Percentiles rank a stretch among this genome's conserved stretches.
phyloP scores from a whole-genome alignment of 2,888 invertebrate species.

The Hymenopus coronatus region DNA sequence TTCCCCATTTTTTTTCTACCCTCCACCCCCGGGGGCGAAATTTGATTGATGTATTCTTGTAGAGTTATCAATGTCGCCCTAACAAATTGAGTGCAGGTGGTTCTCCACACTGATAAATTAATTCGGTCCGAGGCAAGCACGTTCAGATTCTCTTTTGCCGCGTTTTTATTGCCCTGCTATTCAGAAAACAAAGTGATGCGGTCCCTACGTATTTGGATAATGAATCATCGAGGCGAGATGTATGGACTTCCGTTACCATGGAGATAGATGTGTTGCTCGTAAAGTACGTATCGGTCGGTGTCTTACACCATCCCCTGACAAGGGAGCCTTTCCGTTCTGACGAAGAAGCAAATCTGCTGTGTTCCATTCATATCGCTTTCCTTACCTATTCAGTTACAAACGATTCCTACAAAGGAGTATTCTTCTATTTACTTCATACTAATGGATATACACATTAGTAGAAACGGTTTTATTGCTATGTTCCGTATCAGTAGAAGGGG shows the following conservation, averaged over 20 bases:
- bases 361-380: too few relatives aligned
- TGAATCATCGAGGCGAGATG: neutral
- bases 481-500: too few relatives aligned
- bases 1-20: neutral
- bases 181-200: neutral
- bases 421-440: too few relatives aligned
- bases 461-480: too few relatives aligned
- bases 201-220: neutral
- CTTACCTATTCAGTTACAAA: too few relatives aligned
- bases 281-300: neutral
- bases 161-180: neutral
- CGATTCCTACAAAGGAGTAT: too few relatives aligned
- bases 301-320: neutral
- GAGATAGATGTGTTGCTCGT: neutral
- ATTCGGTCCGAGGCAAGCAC: neutral
- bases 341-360: too few relatives aligned
- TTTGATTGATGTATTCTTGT: constrained; percentile 11
- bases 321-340: neutral
- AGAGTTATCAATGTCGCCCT: constrained; percentile 13
- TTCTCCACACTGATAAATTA: constrained; percentile 1
- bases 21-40: neutral
- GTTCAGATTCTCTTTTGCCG: neutral
- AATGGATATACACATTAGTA: too few relatives aligned
- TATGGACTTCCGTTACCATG: neutral
- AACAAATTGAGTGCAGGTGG: constrained; percentile 19